These are phyloP conservation scores for Neofelis nebulosa DNA, from an alignment of 2,113 vertebrate species.

Conservation along the genomic window DNA sequence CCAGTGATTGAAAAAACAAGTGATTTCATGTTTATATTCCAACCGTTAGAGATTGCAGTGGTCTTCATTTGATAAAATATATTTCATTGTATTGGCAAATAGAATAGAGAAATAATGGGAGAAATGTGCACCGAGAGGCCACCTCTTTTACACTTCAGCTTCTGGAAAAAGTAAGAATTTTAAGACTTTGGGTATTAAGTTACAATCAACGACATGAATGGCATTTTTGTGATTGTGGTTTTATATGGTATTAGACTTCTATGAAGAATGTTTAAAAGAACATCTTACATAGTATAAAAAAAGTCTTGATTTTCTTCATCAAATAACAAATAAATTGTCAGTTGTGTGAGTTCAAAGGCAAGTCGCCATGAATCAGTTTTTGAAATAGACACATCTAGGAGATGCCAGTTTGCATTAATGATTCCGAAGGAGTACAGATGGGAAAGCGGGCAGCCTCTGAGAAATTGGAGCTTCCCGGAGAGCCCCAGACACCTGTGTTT, in stretches of 20 bases:
- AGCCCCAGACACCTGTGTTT: constrained; percentile 20
- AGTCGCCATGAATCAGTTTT: neutral
- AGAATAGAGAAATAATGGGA: neutral
- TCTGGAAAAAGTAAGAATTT: constrained; percentile 53
- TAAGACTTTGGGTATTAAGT: neutral
- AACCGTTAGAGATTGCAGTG: neutral
- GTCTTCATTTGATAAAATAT: constrained; percentile 30
- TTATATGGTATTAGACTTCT: constrained; percentile 11
- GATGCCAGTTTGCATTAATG: neutral
- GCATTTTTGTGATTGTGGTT: constrained; percentile 31
- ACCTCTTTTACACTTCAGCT: constrained; percentile 8
- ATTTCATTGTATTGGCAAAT: constrained; percentile 36
- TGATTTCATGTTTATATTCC: neutral
- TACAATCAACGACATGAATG: neutral
- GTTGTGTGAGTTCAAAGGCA: neutral
- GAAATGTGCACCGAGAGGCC: neutral
- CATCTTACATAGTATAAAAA: neutral
- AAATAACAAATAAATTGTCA: neutral
- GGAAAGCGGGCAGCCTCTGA: neutral
- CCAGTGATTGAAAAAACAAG: neutral
- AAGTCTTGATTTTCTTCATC: constrained; percentile 6
- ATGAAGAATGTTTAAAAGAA: neutral
- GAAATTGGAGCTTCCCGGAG: neutral
- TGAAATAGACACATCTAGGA: neutral
- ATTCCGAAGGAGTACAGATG: neutral